Evolutionary conservation across 2,888 invertebrate species (phyloP).

Genomic region (Diaprepes abbreviatus): DNA sequence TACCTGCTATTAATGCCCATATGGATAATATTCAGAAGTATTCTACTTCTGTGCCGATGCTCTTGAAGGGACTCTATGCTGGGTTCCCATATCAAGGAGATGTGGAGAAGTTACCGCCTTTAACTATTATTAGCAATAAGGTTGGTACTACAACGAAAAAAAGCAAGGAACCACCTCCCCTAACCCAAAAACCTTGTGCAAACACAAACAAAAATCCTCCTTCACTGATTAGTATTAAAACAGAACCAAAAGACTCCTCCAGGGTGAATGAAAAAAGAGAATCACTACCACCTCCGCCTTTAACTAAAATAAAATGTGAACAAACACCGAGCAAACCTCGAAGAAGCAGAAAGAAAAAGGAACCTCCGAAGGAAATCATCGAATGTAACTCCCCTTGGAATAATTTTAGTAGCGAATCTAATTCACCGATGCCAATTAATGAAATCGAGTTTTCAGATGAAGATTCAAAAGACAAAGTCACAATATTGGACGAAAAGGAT

Average conservation of each 20-base stretch:
- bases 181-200: no score
- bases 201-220: background rate
- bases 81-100: slow-evolving; percentile 42
- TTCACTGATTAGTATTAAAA: background rate
- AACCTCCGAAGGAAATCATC: background rate
- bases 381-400: background rate
- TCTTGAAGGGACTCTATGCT: slow-evolving; percentile 38
- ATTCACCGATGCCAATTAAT: background rate
- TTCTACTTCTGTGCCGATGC: slow-evolving; percentile 26
- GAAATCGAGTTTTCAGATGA: background rate
- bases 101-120: slow-evolving; percentile 24
- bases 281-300: background rate
- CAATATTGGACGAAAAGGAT: background rate
- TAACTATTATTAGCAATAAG: slow-evolving; percentile 23
- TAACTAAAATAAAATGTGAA: background rate
- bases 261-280: background rate
- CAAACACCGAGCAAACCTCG: background rate
- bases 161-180: background rate
- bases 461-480: background rate
- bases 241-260: background rate
- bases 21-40: slow-evolving; percentile 36
- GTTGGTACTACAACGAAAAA: no score
- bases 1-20: slow-evolving; percentile 38
- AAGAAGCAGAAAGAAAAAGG: background rate
- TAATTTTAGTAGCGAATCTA: background rate